Percentiles rank a stretch among this genome's conserved stretches.
phyloP scores from a whole-genome alignment of 23 tunicate genomes.

The Styela clava region DNA sequence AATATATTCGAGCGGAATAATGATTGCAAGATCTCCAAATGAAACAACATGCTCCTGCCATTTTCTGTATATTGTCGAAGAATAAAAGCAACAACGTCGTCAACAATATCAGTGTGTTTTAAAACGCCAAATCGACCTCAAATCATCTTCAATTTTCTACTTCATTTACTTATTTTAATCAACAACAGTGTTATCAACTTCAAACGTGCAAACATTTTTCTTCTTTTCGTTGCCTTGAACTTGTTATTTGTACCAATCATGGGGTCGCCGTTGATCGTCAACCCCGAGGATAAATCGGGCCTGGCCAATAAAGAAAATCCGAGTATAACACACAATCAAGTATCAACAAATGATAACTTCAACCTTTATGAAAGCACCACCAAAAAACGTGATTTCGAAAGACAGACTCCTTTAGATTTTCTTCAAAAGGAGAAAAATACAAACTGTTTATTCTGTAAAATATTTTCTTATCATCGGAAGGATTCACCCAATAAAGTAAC shows the following conservation, averaged over 20 bases:
- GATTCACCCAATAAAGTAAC: too few relatives aligned
- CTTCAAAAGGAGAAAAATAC: too few relatives aligned
- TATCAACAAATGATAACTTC: too few relatives aligned
- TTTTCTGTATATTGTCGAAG: not conserved
- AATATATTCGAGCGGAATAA: not conserved
- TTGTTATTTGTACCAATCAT: not conserved
- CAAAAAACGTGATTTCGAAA: not conserved
- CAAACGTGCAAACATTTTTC: not conserved
- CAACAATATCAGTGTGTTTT: not conserved
- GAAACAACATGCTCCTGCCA: not conserved
- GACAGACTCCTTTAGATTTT: not conserved
- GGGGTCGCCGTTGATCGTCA: not conserved
- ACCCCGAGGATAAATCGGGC: too few relatives aligned
- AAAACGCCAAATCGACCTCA: not conserved
- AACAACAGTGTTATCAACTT: not conserved
- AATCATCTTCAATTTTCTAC: not conserved
- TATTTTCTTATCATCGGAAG: too few relatives aligned
- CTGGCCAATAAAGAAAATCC: too few relatives aligned
- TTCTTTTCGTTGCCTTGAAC: not conserved
- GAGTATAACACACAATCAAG: too few relatives aligned
- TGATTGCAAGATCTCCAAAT: not conserved
- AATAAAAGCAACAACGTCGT: not conserved
- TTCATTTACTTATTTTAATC: not conserved
- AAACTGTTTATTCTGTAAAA: too few relatives aligned
- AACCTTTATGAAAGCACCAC: conserved; percentile 2